Evolutionary conservation across 1,140 invertebrate genomes (phyloP).

Genomic region (Eubasilissa regina): DNA sequence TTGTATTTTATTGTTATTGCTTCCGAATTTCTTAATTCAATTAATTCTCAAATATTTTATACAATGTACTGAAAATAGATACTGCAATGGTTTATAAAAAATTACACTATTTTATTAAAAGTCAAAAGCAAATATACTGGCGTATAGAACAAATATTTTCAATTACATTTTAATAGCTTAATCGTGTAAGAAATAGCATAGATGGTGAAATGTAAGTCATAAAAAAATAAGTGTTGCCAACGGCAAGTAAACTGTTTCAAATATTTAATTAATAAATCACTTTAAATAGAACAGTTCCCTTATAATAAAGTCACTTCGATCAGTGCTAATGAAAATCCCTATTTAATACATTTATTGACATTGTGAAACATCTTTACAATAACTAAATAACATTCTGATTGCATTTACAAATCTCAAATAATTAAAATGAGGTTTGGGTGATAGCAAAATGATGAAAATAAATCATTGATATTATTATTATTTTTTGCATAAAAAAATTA

Average conservation of each 20-base stretch:
- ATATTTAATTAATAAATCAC: slow-evolving; percentile 5
- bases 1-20: slow-evolving; percentile 13
- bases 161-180: too few relatives aligned
- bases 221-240: slow-evolving; percentile 9
- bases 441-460: slow-evolving; percentile 4
- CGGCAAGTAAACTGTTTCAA: background rate
- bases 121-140: too few relatives aligned
- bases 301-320: background rate
- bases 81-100: too few relatives aligned
- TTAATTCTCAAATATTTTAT: too few relatives aligned
- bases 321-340: background rate
- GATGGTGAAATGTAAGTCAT: background rate
- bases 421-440: background rate
- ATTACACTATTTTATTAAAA: too few relatives aligned
- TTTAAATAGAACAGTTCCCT: background rate
- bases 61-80: too few relatives aligned
- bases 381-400: background rate
- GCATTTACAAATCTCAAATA: too few relatives aligned
- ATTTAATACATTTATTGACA: slow-evolving; percentile 3
- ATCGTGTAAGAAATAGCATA: too few relatives aligned
- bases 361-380: background rate
- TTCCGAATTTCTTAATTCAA: background rate
- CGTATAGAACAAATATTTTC: too few relatives aligned
- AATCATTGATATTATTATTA: too few relatives aligned
- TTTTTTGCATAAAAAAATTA: too few relatives aligned